phyloP scores from a whole-genome alignment of 2,113 vertebrate genomes.

The Phrynocephalus versicolor region DNA sequence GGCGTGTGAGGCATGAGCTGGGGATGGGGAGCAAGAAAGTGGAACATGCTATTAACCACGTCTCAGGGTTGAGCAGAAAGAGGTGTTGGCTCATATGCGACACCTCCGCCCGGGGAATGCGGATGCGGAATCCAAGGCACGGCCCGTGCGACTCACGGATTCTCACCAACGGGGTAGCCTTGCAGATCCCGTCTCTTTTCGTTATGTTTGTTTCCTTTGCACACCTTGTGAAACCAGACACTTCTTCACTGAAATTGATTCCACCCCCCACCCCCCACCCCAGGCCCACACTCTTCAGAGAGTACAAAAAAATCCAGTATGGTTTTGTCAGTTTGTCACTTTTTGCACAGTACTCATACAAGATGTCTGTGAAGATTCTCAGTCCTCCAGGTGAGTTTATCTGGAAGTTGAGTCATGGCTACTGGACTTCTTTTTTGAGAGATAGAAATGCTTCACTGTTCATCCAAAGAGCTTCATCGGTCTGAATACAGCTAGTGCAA shows the following conservation, averaged over 20 bases:
- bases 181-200: too few species aligned
- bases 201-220: not conserved
- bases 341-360: too few species aligned
- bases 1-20: constrained; percentile 1
- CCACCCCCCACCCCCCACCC: too few species aligned
- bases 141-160: not conserved
- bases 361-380: too few species aligned
- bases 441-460: too few species aligned
- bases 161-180: not conserved
- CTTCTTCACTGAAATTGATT: too few species aligned
- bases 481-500: too few species aligned
- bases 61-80: not conserved
- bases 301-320: not conserved
- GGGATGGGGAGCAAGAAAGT: not conserved
- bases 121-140: not conserved
- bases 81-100: not conserved
- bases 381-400: too few species aligned
- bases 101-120: not conserved
- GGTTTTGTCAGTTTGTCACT: not conserved
- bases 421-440: too few species aligned
- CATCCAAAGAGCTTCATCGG: too few species aligned
- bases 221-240: not conserved
- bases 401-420: too few species aligned
- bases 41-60: not conserved
- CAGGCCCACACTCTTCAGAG: not conserved